A percentile compares a stretch with the other conserved stretches of the same genome.
Conservation (phyloP, 2,113 vertebrate genomes). For the Pangasianodon gigas region DNA sequence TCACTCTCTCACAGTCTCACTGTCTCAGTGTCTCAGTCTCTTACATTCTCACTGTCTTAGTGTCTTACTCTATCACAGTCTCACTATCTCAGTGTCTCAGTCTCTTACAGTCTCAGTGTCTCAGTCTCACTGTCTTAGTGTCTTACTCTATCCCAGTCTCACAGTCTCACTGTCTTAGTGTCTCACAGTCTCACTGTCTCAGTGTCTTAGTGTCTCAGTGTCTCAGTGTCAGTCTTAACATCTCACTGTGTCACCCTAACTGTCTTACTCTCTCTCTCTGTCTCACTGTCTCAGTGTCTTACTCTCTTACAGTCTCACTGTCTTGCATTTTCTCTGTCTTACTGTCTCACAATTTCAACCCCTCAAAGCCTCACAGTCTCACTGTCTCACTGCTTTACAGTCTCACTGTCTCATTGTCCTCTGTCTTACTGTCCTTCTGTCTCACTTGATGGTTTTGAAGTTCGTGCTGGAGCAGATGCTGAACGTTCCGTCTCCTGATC, state of each 20-base stretch:
- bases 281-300: neutral
- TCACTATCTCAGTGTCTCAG: neutral
- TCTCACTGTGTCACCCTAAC: too few species aligned
- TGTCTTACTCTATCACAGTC: neutral
- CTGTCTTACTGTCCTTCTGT: neutral
- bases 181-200: neutral
- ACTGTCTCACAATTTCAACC: neutral
- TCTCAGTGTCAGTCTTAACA: too few species aligned
- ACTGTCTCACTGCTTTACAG: too few species aligned
- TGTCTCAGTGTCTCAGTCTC: neutral
- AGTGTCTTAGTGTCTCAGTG: neutral
- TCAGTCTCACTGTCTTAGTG: neutral
- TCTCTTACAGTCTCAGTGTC: neutral
- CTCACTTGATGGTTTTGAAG: conserved; percentile 85
- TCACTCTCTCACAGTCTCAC: neutral
- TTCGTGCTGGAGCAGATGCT: conserved; percentile 77
- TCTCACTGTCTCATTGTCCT: neutral
- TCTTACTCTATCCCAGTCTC: neutral
- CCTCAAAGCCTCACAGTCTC: neutral
- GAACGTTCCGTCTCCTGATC: conserved; percentile 81
- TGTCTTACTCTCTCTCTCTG: too few species aligned
- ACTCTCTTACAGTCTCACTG: neutral
- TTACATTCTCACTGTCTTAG: neutral
- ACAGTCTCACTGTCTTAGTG: neutral
- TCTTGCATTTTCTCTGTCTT: neutral